Conservation (phyloP, 1,140 invertebrate species). For the Apis cerana region DNA sequence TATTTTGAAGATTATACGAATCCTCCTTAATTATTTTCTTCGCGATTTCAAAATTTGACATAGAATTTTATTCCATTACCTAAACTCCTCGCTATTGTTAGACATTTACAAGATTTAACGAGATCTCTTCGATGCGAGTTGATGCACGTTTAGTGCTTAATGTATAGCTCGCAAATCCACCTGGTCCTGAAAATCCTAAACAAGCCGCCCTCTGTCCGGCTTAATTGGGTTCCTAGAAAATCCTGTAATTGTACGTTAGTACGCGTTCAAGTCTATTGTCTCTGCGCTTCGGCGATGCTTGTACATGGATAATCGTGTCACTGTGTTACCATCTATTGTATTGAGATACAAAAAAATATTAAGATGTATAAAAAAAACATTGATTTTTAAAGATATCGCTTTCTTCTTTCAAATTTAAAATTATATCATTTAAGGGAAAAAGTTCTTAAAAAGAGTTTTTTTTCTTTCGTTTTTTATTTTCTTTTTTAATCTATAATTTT, state of each 20-base stretch:
- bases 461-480: too few relatives aligned
- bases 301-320: not conserved
- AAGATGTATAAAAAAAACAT: not conserved
- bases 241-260: slow-evolving; percentile 19
- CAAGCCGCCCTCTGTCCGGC: slow-evolving; percentile 38
- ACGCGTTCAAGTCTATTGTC: slow-evolving; percentile 22
- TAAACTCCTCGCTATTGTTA: not conserved
- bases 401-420: not conserved
- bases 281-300: not conserved
- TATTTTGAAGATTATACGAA: too few relatives aligned
- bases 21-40: not conserved
- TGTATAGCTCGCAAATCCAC: slow-evolving; percentile 30
- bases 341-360: not conserved
- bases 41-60: not conserved
- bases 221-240: slow-evolving; percentile 48
- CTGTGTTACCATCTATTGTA: not conserved
- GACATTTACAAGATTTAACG: slow-evolving; percentile 20
- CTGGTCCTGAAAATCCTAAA: slow-evolving; percentile 43
- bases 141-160: slow-evolving; percentile 44
- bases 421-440: not conserved
- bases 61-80: not conserved
- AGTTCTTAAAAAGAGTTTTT: not conserved
- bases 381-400: not conserved
- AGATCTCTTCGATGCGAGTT: slow-evolving; percentile 33
- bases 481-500: too few relatives aligned